Conservation (phyloP, 1,140 invertebrate species). For the Ceratina australensis region DNA sequence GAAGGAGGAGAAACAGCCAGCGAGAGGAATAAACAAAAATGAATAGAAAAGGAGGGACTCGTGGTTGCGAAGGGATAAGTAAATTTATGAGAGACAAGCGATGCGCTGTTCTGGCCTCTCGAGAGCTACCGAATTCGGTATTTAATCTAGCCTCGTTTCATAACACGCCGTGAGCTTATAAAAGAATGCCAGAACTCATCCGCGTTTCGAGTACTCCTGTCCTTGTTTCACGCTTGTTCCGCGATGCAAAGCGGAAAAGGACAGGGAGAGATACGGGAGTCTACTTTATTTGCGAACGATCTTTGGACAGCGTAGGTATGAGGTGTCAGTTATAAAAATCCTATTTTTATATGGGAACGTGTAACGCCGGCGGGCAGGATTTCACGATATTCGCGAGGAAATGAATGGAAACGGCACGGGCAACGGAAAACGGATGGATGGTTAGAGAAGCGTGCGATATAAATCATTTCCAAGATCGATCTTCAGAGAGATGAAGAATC, state of each 20-base stretch:
- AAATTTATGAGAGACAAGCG: conserved; percentile 58
- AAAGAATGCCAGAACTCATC: too few relatives aligned
- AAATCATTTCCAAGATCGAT: conserved; percentile 57
- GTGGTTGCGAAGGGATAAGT: conserved; percentile 41
- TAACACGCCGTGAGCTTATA: too few relatives aligned
- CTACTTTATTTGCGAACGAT: background rate
- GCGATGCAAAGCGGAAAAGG: background rate
- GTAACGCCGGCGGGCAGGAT: background rate
- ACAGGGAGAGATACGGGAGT: background rate
- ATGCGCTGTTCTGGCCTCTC: conserved; percentile 23
- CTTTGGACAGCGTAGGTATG: background rate
- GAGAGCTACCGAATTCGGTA: conserved; percentile 49
- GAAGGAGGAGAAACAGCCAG: conserved; percentile 5
- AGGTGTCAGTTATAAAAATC: background rate
- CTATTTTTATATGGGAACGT: background rate
- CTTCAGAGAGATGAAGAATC: conserved; percentile 36
- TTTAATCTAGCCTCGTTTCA: too few relatives aligned
- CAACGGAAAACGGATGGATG: conserved; percentile 42
- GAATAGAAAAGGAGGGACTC: conserved; percentile 1
- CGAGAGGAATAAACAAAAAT: conserved; percentile 43
- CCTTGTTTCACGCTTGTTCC: too few relatives aligned
- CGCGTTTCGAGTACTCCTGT: too few relatives aligned
- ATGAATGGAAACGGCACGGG: conserved; percentile 20
- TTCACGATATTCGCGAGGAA: conserved; percentile 11
- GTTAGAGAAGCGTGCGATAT: conserved; percentile 34